A percentile compares a stretch with the other conserved stretches of the same genome.
Evolutionary conservation across 2,797 vertebrate species (phyloP).

Genomic region (Manis crassicaudata): DNA sequence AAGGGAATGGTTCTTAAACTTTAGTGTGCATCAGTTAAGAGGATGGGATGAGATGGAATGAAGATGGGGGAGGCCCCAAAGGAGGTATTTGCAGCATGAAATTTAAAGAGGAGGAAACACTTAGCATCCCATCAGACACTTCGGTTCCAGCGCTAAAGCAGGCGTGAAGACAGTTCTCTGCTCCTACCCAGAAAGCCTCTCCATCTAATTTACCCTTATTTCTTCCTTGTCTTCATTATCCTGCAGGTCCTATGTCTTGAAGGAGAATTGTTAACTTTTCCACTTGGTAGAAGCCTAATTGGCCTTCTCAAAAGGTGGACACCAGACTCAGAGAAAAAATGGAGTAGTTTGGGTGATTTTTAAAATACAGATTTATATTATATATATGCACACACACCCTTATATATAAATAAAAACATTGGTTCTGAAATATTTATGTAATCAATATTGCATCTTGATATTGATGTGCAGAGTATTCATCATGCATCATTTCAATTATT

Average conservation of each 20-base stretch:
- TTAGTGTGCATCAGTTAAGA: not conserved
- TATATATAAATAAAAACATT: constrained; percentile 80
- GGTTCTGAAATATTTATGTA: constrained; percentile 85
- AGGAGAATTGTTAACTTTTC: constrained; percentile 71
- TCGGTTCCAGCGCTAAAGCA: not conserved
- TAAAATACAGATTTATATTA: constrained; percentile 31
- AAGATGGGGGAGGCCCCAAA: not conserved
- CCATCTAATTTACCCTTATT: not conserved
- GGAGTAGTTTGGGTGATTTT: constrained; percentile 70
- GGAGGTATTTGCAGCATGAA: not conserved
- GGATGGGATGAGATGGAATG: too few species aligned
- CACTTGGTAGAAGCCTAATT: constrained; percentile 64
- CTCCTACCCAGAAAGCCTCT: not conserved
- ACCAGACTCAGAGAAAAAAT: constrained; percentile 75
- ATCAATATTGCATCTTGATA: constrained; percentile 82
- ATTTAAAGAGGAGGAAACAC: not conserved
- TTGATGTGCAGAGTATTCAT: constrained; percentile 84
- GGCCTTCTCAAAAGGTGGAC: constrained; percentile 69
- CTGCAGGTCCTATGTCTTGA: constrained; percentile 39
- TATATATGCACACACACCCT: not conserved
- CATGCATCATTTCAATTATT: constrained; percentile 84
- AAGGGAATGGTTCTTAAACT: not conserved
- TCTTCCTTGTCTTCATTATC: not conserved
- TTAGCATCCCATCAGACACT: not conserved
- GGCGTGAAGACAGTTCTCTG: fast-evolving